phyloP scores from a whole-genome alignment of 2,888 invertebrate species.

The Troides helena region DNA sequence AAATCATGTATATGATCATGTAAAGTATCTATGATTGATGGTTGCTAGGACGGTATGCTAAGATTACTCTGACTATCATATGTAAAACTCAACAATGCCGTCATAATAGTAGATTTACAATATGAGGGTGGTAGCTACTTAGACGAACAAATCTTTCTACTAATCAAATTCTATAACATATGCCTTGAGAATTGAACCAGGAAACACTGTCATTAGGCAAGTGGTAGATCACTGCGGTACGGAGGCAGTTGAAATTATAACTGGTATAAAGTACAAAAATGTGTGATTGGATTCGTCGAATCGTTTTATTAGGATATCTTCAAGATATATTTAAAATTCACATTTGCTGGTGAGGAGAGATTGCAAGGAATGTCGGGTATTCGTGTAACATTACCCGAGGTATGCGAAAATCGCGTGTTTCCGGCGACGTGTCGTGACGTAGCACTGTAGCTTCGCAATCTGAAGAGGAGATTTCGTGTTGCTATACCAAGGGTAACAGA shows the following conservation, averaged over 20 bases:
- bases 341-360: not conserved
- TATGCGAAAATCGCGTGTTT: not conserved
- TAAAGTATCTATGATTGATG: no score
- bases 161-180: no score
- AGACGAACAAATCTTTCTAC: no score
- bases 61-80: no score
- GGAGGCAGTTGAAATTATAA: not conserved
- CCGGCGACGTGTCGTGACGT: not conserved
- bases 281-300: not conserved
- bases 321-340: not conserved
- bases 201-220: no score
- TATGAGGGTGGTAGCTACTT: no score
- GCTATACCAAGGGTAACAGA: not conserved
- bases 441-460: not conserved
- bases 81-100: no score
- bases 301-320: not conserved
- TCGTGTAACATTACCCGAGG: conserved; percentile 2
- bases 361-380: not conserved
- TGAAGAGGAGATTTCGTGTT: not conserved
- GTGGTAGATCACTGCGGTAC: no score
- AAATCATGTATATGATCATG: no score
- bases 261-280: not conserved
- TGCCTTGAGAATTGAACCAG: no score
- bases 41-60: no score
- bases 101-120: no score